Evolutionary conservation across 2,113 vertebrate species (phyloP).

Genomic region (Eudorcas thomsonii): DNA sequence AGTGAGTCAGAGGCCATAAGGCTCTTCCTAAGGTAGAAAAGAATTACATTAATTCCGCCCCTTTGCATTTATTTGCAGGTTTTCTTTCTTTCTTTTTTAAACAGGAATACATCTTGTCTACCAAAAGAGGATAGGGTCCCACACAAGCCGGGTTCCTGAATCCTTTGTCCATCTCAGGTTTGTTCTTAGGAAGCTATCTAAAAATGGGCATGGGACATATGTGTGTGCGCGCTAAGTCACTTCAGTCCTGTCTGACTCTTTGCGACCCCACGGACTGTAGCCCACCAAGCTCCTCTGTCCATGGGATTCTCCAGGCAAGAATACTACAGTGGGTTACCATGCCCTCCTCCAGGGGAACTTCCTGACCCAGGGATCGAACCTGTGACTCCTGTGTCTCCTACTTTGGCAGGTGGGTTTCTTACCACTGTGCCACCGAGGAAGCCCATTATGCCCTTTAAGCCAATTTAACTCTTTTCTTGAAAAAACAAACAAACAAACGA

Average conservation of each 20-base stretch:
- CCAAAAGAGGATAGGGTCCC: not conserved
- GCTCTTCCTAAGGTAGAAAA: not conserved
- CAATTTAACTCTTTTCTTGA: not conserved
- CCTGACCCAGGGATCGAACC: not conserved
- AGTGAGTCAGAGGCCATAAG: conserved; percentile 2
- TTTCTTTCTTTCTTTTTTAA: not conserved
- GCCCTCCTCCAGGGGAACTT: not conserved
- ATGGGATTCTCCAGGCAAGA: not conserved
- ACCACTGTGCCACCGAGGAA: not conserved
- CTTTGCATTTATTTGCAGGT: not conserved
- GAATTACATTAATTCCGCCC: not conserved
- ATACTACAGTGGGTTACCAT: not conserved
- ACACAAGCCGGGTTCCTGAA: not conserved
- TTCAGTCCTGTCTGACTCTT: not conserved
- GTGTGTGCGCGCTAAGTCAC: not conserved
- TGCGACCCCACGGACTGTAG: not conserved
- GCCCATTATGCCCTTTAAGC: not conserved
- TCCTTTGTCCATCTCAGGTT: not conserved
- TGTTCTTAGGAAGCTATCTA: not conserved
- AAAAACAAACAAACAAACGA: not conserved
- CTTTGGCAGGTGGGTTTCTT: not conserved
- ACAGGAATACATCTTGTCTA: conserved; percentile 21
- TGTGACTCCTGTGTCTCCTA: not conserved
- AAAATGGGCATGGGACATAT: not conserved
- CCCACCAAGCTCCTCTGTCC: not conserved